Evolutionary conservation across 2,113 vertebrate species (phyloP).

Genomic region (Melanerpes formicivorus): DNA sequence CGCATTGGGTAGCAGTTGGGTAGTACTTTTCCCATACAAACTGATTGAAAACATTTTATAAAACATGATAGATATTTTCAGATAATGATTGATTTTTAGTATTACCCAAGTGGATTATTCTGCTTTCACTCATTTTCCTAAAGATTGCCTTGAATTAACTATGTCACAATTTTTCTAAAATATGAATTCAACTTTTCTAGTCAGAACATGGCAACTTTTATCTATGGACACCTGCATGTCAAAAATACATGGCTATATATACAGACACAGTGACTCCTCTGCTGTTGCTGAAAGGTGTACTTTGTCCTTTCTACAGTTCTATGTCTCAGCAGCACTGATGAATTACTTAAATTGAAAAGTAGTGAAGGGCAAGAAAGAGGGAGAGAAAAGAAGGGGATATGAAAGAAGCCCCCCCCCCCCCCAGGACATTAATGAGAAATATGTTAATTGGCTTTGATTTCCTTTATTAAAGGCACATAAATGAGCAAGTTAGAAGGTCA

Average conservation of each 20-base stretch:
- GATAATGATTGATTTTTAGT: not conserved
- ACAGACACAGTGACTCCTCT: not conserved
- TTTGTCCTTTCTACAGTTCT: not conserved
- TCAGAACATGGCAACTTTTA: not conserved
- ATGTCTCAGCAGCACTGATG: not conserved
- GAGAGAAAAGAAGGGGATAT: not conserved
- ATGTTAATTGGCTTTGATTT: slow-evolving; percentile 13
- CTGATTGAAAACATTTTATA: not conserved
- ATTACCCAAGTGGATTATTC: not conserved
- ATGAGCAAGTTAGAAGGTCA: not conserved
- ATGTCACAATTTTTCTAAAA: not conserved
- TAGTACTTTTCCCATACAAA: not conserved
- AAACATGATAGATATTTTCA: not conserved
- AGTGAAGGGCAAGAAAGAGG: not conserved
- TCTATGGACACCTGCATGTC: not conserved
- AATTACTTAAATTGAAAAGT: slow-evolving; percentile 6
- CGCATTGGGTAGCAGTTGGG: not conserved
- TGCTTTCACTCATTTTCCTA: not conserved
- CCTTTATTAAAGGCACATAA: not conserved
- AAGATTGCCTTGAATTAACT: not conserved
- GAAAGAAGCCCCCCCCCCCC: not conserved
- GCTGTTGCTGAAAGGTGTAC: not conserved
- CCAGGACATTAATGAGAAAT: not conserved
- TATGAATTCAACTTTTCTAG: not conserved
- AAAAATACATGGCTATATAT: not conserved